These are phyloP conservation scores for Phyllotreta striolata DNA, from an alignment of 2,888 invertebrate genomes.

Conservation along the genomic window DNA sequence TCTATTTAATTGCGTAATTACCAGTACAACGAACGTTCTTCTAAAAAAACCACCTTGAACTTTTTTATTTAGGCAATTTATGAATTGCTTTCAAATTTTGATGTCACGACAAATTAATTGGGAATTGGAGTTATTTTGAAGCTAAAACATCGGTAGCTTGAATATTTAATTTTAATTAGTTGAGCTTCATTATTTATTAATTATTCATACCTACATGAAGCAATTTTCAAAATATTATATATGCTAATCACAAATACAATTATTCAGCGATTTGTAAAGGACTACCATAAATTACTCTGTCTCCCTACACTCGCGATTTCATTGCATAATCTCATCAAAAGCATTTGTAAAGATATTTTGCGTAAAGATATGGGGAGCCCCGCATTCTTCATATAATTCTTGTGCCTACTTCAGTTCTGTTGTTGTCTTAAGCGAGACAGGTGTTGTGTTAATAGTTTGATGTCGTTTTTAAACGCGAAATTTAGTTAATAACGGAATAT, in stretches of 20 bases:
- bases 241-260: too few species aligned
- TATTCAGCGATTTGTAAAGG: too few species aligned
- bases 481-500: conserved; percentile 1
- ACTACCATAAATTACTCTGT: too few species aligned
- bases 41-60: conserved; percentile 8
- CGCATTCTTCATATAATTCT: conserved; percentile 1
- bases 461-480: background rate
- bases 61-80: conserved; percentile 3
- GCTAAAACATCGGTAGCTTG: background rate
- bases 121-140: background rate
- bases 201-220: too few species aligned
- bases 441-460: background rate
- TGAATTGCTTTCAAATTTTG: conserved; percentile 10
- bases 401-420: conserved; percentile 1
- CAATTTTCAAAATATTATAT: too few species aligned
- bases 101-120: background rate
- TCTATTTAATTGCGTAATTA: conserved; percentile 6
- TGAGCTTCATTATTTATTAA: too few species aligned
- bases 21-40: background rate
- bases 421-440: background rate
- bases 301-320: too few species aligned
- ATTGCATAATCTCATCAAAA: too few species aligned
- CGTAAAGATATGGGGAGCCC: conserved; percentile 13
- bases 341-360: background rate
- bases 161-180: too few species aligned